phyloP scores from a whole-genome alignment of 2,797 vertebrate genomes.

The Phalloptychus januarius region DNA sequence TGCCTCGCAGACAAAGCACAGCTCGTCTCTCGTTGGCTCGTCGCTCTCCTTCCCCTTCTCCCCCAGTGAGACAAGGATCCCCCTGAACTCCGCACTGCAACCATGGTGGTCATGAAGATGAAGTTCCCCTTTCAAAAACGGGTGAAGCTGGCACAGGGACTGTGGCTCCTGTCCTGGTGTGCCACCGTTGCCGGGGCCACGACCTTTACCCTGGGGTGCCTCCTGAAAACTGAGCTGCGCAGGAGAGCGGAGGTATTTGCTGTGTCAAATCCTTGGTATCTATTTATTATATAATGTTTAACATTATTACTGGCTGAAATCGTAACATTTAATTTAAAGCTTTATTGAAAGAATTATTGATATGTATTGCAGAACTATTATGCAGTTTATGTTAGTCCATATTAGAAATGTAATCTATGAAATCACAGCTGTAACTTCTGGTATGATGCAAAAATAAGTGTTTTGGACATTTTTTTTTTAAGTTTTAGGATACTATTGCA shows the following conservation, averaged over 20 bases:
- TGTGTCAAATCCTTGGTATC: neutral
- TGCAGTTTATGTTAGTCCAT: neutral
- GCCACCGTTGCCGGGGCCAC: conserved; percentile 79
- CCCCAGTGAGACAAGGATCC: conserved; percentile 54
- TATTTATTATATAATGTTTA: neutral
- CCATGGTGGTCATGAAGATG: conserved; percentile 86
- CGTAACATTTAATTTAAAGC: neutral
- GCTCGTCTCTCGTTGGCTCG: conserved; percentile 37
- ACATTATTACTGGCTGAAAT: neutral
- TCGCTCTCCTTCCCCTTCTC: conserved; percentile 66
- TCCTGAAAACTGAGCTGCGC: conserved; percentile 84
- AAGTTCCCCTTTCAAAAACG: conserved; percentile 86
- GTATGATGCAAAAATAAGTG: neutral
- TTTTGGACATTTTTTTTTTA: neutral
- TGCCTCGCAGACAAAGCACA: conserved; percentile 51
- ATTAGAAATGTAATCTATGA: neutral
- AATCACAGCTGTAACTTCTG: neutral
- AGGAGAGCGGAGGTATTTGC: conserved; percentile 81
- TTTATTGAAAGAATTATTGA: neutral
- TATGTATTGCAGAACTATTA: neutral
- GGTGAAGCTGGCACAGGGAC: conserved; percentile 83
- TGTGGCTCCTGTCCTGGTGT: conserved; percentile 84
- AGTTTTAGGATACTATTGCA: neutral
- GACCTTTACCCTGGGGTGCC: conserved; percentile 83
- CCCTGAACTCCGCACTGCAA: conserved; percentile 48